These are phyloP conservation scores for Aphelenchoides fujianensis DNA, from an alignment of 1,140 invertebrate species.

Conservation along the genomic window DNA sequence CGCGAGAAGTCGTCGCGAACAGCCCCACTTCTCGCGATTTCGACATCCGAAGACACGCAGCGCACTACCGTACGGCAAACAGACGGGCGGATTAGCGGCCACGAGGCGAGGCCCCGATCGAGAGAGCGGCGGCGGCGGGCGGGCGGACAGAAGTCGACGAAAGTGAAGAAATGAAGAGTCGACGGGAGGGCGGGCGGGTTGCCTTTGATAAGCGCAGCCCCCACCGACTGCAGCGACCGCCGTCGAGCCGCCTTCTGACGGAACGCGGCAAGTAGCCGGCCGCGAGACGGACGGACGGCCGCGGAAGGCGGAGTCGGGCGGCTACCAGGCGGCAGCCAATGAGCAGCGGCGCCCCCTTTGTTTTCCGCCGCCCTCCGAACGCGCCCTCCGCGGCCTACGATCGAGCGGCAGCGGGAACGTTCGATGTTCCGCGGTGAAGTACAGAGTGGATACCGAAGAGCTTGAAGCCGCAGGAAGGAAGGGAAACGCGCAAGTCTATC, in stretches of 20 bases:
- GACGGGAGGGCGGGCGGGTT: too few relatives aligned
- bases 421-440: too few relatives aligned
- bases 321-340: not conserved
- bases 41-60: too few relatives aligned
- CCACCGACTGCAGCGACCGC: not conserved
- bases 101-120: not conserved
- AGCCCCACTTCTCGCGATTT: too few relatives aligned
- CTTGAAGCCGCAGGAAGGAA: too few relatives aligned
- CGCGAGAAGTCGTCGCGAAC: too few relatives aligned
- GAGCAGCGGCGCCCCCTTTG: not conserved
- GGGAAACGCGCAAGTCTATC: too few relatives aligned
- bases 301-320: not conserved
- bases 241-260: not conserved
- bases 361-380: not conserved
- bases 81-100: not conserved
- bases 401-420: too few relatives aligned
- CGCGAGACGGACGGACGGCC: not conserved
- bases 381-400: not conserved
- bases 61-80: not conserved
- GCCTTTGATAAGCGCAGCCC: not conserved
- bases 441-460: too few relatives aligned
- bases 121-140: too few relatives aligned
- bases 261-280: not conserved
- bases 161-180: conserved; percentile 2
- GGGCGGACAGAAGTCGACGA: not conserved